A percentile compares a stretch with the other conserved stretches of the same genome.
Evolutionary conservation across 1,140 invertebrate species (phyloP).

Genomic region (Nephotettix cincticeps): DNA sequence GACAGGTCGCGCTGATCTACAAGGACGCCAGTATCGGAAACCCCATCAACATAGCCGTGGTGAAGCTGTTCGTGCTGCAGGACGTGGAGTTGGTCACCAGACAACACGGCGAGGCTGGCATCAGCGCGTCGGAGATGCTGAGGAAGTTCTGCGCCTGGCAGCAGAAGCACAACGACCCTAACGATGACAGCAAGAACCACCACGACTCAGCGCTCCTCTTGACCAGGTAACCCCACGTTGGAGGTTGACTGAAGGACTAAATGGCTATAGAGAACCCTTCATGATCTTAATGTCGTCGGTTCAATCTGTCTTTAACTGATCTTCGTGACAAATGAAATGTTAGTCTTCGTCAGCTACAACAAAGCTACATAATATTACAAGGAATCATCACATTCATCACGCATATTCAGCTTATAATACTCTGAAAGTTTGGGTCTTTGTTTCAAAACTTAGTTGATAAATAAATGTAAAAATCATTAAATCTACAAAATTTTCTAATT

Average conservation of each 20-base stretch:
- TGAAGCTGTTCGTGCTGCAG: conserved; percentile 62
- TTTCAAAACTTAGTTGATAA: too few relatives aligned
- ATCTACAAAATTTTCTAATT: too few relatives aligned
- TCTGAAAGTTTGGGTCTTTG: too few relatives aligned
- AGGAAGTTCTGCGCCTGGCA: conserved; percentile 73
- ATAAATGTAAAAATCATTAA: too few relatives aligned
- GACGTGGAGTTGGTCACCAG: conserved; percentile 50
- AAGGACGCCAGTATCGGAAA: conserved; percentile 80
- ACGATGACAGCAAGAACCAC: conserved; percentile 53
- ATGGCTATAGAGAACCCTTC: too few relatives aligned
- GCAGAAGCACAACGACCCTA: conserved; percentile 53
- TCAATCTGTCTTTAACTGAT: too few relatives aligned
- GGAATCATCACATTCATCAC: too few relatives aligned
- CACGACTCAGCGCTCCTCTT: conserved; percentile 74
- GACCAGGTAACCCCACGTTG: conserved; percentile 62
- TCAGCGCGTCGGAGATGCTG: conserved; percentile 64
- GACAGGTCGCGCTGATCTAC: conserved; percentile 71
- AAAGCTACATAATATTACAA: too few relatives aligned
- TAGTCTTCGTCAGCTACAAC: too few relatives aligned
- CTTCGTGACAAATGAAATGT: too few relatives aligned
- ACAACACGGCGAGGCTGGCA: conserved; percentile 43
- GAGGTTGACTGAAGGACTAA: neutral
- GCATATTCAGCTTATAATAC: too few relatives aligned
- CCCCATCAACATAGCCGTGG: conserved; percentile 72
- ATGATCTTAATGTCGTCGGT: conserved; percentile 4